These are phyloP conservation scores for Microctenopoma lineatum DNA, from an alignment of 2,797 vertebrate genomes.

Conservation along the genomic window DNA sequence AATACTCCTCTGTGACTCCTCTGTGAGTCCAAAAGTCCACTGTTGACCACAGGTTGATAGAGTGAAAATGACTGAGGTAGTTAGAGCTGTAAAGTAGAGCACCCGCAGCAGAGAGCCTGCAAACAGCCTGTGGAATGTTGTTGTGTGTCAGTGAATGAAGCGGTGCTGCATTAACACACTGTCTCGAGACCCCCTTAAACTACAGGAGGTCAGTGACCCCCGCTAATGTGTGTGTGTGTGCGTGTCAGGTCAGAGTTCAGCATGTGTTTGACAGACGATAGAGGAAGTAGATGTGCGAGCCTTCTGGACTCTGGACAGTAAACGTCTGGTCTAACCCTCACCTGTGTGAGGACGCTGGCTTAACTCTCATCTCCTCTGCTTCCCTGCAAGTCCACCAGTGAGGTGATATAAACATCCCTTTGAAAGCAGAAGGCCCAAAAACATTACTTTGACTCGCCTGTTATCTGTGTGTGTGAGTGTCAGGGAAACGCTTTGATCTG, in stretches of 20 bases:
- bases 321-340: background rate
- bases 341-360: background rate
- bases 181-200: conserved; percentile 65
- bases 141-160: conserved; percentile 78
- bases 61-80: background rate
- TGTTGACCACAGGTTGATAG: background rate
- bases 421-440: conserved; percentile 15
- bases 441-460: conserved; percentile 37
- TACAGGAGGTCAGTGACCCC: conserved; percentile 61
- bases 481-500: conserved; percentile 56
- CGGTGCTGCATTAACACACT: conserved; percentile 68
- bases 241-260: conserved; percentile 62
- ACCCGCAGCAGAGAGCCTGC: too few species aligned
- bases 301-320: conserved; percentile 4
- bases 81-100: too few species aligned
- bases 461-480: conserved; percentile 19
- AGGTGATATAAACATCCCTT: background rate
- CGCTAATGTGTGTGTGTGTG: conserved; percentile 29
- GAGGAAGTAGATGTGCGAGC: conserved; percentile 54
- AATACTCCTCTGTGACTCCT: too few species aligned
- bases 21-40: background rate
- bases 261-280: conserved; percentile 50
- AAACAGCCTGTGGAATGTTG: conserved; percentile 68
- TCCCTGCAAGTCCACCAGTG: background rate
- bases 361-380: background rate